A percentile compares a stretch with the other conserved stretches of the same genome.
Evolutionary conservation across 2,113 vertebrate genomes (phyloP).

Genomic region (Rhodinocichla rosea): DNA sequence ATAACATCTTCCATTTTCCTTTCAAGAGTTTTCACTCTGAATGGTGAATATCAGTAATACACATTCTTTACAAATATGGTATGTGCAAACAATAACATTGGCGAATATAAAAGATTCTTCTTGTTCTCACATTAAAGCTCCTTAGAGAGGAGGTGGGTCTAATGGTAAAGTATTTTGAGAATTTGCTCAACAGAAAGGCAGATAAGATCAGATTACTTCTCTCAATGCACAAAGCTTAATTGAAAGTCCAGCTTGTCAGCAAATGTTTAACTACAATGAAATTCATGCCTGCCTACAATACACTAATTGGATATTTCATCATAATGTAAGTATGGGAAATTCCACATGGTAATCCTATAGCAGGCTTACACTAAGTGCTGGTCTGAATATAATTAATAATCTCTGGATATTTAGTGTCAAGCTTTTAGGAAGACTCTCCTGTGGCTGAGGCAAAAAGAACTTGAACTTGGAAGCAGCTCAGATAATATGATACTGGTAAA

Average conservation of each 20-base stretch:
- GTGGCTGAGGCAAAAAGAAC: neutral
- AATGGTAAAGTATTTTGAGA: slow-evolving; percentile 77
- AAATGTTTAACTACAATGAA: slow-evolving; percentile 78
- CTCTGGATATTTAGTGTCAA: slow-evolving; percentile 23
- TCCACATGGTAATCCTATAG: slow-evolving; percentile 3
- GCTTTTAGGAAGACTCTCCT: neutral
- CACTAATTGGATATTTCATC: slow-evolving; percentile 54
- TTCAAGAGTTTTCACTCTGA: neutral
- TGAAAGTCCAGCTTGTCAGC: slow-evolving; percentile 80
- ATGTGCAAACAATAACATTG: neutral
- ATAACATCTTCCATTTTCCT: neutral
- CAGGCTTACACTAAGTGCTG: slow-evolving; percentile 2
- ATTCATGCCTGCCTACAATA: slow-evolving; percentile 73
- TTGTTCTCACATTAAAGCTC: slow-evolving; percentile 23
- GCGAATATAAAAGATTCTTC: neutral
- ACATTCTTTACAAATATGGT: neutral
- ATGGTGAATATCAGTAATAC: neutral
- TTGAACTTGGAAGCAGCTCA: slow-evolving; percentile 23
- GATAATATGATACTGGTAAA: slow-evolving; percentile 34
- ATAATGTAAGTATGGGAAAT: slow-evolving; percentile 41
- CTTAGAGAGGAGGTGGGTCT: slow-evolving; percentile 70
- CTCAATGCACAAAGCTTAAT: slow-evolving; percentile 67
- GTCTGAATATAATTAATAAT: slow-evolving; percentile 43
- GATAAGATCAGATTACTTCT: slow-evolving; percentile 77
- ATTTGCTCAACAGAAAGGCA: slow-evolving; percentile 74